Percentiles rank a stretch among this genome's conserved stretches.
phyloP scores from a whole-genome alignment of 2,797 vertebrate species.

The Moxostoma hubbsi region DNA sequence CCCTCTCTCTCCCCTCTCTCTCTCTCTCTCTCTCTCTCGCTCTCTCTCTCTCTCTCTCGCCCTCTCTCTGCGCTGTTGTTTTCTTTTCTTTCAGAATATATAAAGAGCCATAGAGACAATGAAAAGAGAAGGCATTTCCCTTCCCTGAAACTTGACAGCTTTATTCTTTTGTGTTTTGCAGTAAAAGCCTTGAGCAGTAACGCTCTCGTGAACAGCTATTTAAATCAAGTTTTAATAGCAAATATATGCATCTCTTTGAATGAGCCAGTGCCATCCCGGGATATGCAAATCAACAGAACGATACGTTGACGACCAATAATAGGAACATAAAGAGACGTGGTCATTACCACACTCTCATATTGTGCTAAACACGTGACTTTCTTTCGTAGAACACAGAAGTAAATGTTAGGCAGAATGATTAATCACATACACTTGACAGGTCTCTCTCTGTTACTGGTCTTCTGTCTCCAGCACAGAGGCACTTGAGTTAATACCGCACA shows the following conservation, averaged over 20 bases:
- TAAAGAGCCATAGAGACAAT: constrained; percentile 46
- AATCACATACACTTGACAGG: constrained; percentile 55
- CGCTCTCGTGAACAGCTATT: constrained; percentile 27
- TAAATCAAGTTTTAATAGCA: constrained; percentile 55
- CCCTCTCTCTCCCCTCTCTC: too few species aligned
- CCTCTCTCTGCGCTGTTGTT: constrained; percentile 51
- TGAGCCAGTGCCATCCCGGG: constrained; percentile 23
- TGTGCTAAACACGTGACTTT: too few species aligned
- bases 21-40: too few species aligned
- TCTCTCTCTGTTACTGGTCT: background rate
- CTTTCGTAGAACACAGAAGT: too few species aligned
- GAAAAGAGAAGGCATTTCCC: constrained; percentile 20
- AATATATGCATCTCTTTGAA: constrained; percentile 53
- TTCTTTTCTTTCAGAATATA: constrained; percentile 56
- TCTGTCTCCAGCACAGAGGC: background rate
- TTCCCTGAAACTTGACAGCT: background rate
- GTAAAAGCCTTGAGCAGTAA: constrained; percentile 44
- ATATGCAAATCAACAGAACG: constrained; percentile 51
- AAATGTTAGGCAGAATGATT: background rate
- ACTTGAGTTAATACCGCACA: constrained; percentile 36
- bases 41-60: too few species aligned
- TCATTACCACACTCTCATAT: constrained; percentile 51
- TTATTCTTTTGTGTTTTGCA: background rate
- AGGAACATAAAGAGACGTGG: constrained; percentile 33
- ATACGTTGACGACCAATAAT: constrained; percentile 29